phyloP scores from a whole-genome alignment of 2,113 vertebrate genomes.

The Emydocephalus ijimae region DNA sequence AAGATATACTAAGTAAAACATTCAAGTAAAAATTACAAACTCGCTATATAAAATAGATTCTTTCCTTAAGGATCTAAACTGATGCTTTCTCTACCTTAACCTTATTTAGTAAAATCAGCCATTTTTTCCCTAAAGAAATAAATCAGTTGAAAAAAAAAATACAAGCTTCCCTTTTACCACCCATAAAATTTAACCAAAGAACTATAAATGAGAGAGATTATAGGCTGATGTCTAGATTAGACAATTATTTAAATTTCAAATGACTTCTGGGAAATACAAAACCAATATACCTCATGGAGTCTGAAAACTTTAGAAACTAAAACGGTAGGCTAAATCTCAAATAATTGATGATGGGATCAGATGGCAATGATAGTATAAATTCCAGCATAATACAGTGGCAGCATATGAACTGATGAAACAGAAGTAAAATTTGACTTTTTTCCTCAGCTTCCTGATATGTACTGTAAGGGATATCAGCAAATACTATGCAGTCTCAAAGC shows the following conservation, averaged over 20 bases:
- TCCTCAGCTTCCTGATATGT: neutral
- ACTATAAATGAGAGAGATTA: neutral
- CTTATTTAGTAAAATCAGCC: neutral
- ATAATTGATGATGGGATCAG: neutral
- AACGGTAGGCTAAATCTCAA: neutral
- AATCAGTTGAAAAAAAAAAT: neutral
- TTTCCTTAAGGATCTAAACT: neutral
- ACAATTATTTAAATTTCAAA: neutral
- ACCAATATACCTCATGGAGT: neutral
- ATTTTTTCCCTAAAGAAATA: neutral
- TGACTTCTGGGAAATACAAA: neutral
- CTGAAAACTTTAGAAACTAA: neutral
- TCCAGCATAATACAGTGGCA: neutral
- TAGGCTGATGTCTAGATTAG: neutral
- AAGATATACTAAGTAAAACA: neutral
- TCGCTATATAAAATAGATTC: neutral
- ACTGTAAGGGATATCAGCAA: neutral
- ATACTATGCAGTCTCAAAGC: neutral
- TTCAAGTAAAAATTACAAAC: neutral
- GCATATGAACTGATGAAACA: neutral
- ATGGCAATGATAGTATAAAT: neutral
- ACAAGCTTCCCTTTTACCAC: neutral
- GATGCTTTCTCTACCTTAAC: neutral
- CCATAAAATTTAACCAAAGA: neutral
- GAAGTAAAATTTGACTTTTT: neutral